phyloP scores from a whole-genome alignment of 2,113 vertebrate genomes.

The Cyanistes caeruleus region DNA sequence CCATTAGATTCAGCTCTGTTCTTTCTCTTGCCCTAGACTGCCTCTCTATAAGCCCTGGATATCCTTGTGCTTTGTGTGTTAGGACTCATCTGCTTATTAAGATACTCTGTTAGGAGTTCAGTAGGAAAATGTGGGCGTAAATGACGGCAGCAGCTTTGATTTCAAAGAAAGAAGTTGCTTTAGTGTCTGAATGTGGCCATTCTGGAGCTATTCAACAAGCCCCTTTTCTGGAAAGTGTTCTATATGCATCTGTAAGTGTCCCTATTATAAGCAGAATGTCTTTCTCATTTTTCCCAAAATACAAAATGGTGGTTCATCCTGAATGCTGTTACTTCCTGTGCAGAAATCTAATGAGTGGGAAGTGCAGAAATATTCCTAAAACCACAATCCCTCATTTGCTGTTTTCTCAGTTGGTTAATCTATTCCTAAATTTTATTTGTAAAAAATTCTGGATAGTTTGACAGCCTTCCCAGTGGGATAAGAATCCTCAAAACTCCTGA shows the following conservation, averaged over 20 bases:
- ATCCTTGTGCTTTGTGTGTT: background rate
- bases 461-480: background rate
- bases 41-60: background rate
- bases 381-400: fast-evolving
- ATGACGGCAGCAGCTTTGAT: background rate
- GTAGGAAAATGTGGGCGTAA: background rate
- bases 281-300: background rate
- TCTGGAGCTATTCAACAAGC: background rate
- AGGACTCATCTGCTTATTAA: background rate
- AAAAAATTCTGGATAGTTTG: background rate
- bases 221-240: background rate
- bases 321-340: background rate
- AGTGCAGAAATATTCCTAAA: background rate
- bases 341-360: background rate
- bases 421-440: background rate
- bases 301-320: background rate
- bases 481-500: background rate
- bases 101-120: background rate
- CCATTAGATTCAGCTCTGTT: slow-evolving; percentile 31
- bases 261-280: background rate
- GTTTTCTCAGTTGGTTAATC: background rate
- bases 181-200: background rate
- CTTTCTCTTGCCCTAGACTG: slow-evolving; percentile 12
- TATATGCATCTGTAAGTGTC: background rate
- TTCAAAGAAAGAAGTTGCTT: background rate